Base-by-base conservation (phyloP, 1,140 invertebrate species). In the Drosophila pachea region DNA sequence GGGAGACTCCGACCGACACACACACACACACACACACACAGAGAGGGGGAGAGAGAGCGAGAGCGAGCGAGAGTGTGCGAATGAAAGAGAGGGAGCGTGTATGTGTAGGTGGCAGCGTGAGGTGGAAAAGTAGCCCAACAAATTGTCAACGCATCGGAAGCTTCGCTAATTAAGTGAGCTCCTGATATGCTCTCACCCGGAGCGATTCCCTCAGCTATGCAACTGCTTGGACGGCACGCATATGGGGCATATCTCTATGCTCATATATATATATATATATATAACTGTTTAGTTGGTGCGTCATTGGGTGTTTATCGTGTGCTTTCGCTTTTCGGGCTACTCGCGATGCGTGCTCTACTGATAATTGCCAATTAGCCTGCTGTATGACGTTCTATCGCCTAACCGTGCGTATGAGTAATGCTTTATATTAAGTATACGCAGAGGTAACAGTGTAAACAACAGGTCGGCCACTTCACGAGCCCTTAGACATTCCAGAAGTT, bases 341-440 rank as follows among this genome's bases (percentile, higher is more conserved):
- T 53, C 33, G 42, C 16, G 40, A 42, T 58, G 48, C 22, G 22
- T 22, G 22, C 22, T 47, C 33, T 12, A 33, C 49, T 38, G 22
- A 69, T 69, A 50, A 56, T 38, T 69, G 32, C 32, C 61, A 64
- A 69, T 65, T 69, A 69, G n/a, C 11, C 16, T 2, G 7, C 5
- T n/a, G 33, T 50, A 54, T 65, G 73, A 52, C 76, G 11, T 33
- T 35, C 16, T 35, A 29, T 16, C n/a, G 8, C 12, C 3, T 38
- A 11, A 52, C 38, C n/a, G 45, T 61, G 38, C 76, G 76, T 76
- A 81, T 81, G 73, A 56, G 68, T 79, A 76, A 78, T 68, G 7
- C 9, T 33, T 43, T 11, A 35, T 72, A 76, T 81, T 65, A 76
- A 14, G 58, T 59, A 76, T 78, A 79, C 77, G 73, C 40, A 53